phyloP scores from a whole-genome alignment of 2,888 invertebrate genomes.

The Lampropteryx suffumata region DNA sequence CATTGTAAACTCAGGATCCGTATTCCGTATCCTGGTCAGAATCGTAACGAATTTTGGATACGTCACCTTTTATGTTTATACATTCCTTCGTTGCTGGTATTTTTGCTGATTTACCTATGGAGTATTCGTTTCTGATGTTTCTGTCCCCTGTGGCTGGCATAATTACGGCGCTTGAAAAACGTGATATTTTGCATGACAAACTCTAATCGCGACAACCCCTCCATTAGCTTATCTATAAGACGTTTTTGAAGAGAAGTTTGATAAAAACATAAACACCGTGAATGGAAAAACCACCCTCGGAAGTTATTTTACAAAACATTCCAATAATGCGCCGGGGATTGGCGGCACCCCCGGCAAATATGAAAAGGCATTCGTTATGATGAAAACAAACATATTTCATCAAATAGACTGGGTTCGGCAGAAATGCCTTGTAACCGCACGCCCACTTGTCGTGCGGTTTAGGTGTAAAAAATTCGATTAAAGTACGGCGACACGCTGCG shows the following conservation, averaged over 20 bases:
- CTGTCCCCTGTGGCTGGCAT: slow-evolving; percentile 38
- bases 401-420: slow-evolving; percentile 62
- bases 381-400: slow-evolving; percentile 79
- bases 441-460: slow-evolving; percentile 77
- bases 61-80: slow-evolving; percentile 35
- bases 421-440: slow-evolving; percentile 77
- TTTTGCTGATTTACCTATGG: slow-evolving; percentile 43
- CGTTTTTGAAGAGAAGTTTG: slow-evolving; percentile 23
- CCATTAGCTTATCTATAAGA: slow-evolving; percentile 31
- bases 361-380: slow-evolving; percentile 66
- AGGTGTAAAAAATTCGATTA: slow-evolving; percentile 83
- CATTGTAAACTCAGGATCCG: slow-evolving; percentile 16
- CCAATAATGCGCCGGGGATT: slow-evolving; percentile 53
- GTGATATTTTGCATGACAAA: slow-evolving; percentile 64
- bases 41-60: slow-evolving; percentile 21
- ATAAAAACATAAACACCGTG: slow-evolving; percentile 44
- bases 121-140: slow-evolving; percentile 43
- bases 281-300: slow-evolving; percentile 66
- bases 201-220: slow-evolving; percentile 48
- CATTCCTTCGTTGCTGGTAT: slow-evolving; percentile 57
- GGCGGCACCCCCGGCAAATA: slow-evolving; percentile 55
- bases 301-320: slow-evolving; percentile 70
- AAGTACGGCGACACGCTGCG: slow-evolving; percentile 79
- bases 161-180: slow-evolving; percentile 45
- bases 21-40: slow-evolving; percentile 25